Evolutionary conservation across 2,888 invertebrate genomes (phyloP), one percentile per base, ranked within the genome.

Genomic region (Dolichopus griseipennis): DNA sequence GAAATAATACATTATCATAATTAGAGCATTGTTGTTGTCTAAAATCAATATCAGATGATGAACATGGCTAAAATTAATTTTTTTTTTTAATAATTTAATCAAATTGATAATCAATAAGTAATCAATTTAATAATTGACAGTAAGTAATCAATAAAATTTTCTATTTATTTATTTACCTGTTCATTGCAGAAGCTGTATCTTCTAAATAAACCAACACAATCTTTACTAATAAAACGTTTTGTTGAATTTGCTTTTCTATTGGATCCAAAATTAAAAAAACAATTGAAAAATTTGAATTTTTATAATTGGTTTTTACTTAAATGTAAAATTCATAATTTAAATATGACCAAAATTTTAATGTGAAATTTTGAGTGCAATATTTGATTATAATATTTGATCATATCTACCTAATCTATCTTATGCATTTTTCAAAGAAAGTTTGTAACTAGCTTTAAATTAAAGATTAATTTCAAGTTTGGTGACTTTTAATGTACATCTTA

Each of bases 131-230:
- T 10, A 27, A 27, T 27, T 27, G 27, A 27, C 27, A 27, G 27
- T 27, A 4, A 27, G 5, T 27, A 8, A 9, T 12, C 41, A 7
- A 41, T 1, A 41, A 41, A 6, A 15, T 41, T 41, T 41, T 41
- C 8, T 41, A 6, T 41, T 41, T 41, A 15, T 41, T 41, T 65
- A 66, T 82, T 84, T 83, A 92, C 92, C 84, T 88, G 85, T 72
- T 88, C 88, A 80, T 92, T 92, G 81, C 93, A 93, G 76, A 92
- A 86, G 81, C 91, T 91, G 82, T 91, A 92, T 71, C 92, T 84
- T 75, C 89, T 87, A 75, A 88, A 90, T 64, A 91, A 85, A 15
- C 93, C 93, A 61, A 90, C 87, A 79, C 93, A 93, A 75, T 89
- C 82, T 70, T 76, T 76, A 73, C 80, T 81, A 43, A 76, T 73